Base-by-base conservation (phyloP, 2,888 invertebrate species). In the Anthophora plumipes region DNA sequence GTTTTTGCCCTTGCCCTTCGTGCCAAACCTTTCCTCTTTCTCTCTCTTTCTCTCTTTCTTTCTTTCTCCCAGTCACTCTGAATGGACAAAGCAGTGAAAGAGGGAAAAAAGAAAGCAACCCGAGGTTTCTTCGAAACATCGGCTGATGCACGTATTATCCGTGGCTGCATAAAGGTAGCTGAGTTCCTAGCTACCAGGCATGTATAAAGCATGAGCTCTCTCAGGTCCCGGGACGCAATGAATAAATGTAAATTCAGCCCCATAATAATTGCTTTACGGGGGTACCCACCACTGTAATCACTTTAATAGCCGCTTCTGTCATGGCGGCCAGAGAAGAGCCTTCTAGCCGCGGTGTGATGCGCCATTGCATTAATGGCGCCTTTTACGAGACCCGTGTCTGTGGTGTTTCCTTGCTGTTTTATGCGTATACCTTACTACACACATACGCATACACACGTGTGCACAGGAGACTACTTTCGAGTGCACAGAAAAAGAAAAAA, bases 241-340 rank as follows among this genome's bases (percentile, higher is more conserved):
- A 90, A 92, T 91, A 92, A 91, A 92, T 92, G 92, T 90, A 91
- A 92, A 92, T 92, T 89, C 85, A 86, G 87, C 85, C 90, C 84
- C 86, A 83, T 89, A 91, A 92, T 92, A 92, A 92, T 91, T 92
- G 90, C 91, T 90, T 89, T 89, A 90, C 89, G 89, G 89, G 82
- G 83, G 78, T 86, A 88, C 86, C 88, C 85, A 90, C 85, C 88
- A 85, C 84, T 86, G 88, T 91, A 91, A 92, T 92, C 90, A 91
- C 90, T 92, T 90, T 91, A 92, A 92, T 91, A 90, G 90, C 91
- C 89, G 85, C 89, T 87, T 90, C 89, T 90, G 89, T 90, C 88
- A 82, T 86, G 88, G 83, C 83, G 73, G 74, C 46, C 37, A 22
- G 12, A 46, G 63, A 69, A 68, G 76, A 6, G 57, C 77, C 81